Evolutionary conservation across 1,140 invertebrate genomes (phyloP), one percentile per base, ranked within the genome.

Genomic region (Trachymyrmex cornetzi): DNA sequence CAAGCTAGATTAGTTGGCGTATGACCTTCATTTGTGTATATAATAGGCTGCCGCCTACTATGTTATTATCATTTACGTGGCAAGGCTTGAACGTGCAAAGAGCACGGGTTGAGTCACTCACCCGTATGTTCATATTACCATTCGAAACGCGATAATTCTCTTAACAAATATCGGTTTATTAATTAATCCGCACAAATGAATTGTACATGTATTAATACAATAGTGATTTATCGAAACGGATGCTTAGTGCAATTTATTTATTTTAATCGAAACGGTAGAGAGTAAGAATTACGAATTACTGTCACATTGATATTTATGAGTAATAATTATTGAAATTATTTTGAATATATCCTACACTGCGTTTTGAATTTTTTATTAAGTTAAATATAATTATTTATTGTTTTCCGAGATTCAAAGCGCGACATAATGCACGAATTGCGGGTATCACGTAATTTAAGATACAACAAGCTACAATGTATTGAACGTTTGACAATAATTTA

Each of bases 281-380:
- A 57, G 12, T 74, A 53, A 53, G 24, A 72, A 34, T 55, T n/a
- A 74, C 9, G 19, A 30, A 55, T 55, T 38, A 66, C 7, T 72
- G 14, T 53, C 30, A 30, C 16, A 71, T 50, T 19, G 44, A 53
- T 53, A 27, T 27, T 30, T 72, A 72, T 19, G 27, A 3, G 27
- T 16, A 53, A 53, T 53, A 72, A 72, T 72, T 72, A 12, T 72
- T 72, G 48, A 16, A 72, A 34, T 64, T 64, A 27, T 64, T 53
- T 72, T 11, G 7, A 72, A 30, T 72, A 9, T 71, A 53, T 72
- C 16, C 27, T n/a, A 27, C 2, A 14, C 6, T 27, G 5, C 24
- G 27, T 30, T 55, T 74, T 11, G 12, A 74, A 57, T 55, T 72
- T 53, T 72, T 16, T 19, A 4, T 19, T 6, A 16, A n/a, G 24